phyloP scores from a whole-genome alignment of 2,888 invertebrate genomes.

The Mermis nigrescens region DNA sequence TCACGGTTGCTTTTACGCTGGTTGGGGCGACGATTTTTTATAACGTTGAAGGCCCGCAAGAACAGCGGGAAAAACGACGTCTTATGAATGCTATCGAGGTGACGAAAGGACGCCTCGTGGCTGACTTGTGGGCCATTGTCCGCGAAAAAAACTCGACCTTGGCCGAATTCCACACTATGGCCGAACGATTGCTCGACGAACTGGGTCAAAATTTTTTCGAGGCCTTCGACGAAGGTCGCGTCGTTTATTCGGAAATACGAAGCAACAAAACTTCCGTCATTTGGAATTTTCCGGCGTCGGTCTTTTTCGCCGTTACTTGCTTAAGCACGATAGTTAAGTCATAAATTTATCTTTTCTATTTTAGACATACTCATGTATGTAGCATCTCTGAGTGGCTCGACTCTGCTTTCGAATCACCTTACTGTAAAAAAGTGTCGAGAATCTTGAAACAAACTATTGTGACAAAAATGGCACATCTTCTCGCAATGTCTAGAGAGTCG shows the following conservation, averaged over 20 bases:
- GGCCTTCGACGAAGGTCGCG: conserved; percentile 29
- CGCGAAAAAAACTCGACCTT: neutral
- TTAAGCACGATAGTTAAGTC: conserved; percentile 27
- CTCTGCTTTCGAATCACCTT: too few species aligned
- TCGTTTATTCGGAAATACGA: conserved; percentile 1
- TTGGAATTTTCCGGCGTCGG: conserved; percentile 30
- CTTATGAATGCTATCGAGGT: conserved; percentile 22
- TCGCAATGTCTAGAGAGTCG: too few species aligned
- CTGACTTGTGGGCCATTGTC: conserved; percentile 16
- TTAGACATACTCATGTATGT: too few species aligned
- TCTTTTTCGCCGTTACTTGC: conserved; percentile 32
- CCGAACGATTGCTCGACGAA: conserved; percentile 24
- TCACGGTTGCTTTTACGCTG: conserved; percentile 12
- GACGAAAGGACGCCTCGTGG: conserved; percentile 24
- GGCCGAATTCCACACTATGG: conserved; percentile 17
- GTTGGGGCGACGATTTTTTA: conserved; percentile 26
- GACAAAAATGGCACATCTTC: too few species aligned
- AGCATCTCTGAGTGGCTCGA: too few species aligned
- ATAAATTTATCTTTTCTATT: too few species aligned
- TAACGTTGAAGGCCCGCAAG: conserved; percentile 27
- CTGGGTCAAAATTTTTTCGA: conserved; percentile 31
- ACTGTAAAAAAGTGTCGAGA: too few species aligned
- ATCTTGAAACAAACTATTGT: too few species aligned
- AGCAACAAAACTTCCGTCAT: conserved; percentile 26
- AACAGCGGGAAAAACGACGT: conserved; percentile 20